phyloP scores from a whole-genome alignment of 2,888 invertebrate species.

The Anthoptus insignis region DNA sequence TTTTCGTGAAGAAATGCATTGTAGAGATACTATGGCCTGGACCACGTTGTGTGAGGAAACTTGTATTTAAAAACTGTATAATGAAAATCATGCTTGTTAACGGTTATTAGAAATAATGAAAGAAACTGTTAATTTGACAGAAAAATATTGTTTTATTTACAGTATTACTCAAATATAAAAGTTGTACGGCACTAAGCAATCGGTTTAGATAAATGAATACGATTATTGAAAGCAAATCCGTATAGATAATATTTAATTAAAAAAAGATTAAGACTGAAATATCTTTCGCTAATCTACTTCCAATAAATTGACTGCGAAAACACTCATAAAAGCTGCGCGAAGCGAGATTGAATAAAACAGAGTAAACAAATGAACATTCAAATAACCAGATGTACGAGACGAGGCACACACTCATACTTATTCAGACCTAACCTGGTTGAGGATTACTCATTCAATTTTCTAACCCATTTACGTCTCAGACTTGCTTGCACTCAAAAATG shows the following conservation, averaged over 20 bases:
- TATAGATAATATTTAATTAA: no score
- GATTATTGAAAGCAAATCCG: no score
- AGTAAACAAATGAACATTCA: conserved; percentile 48
- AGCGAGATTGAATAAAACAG: conserved; percentile 41
- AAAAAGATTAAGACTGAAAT: neutral
- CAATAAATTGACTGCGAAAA: conserved; percentile 39
- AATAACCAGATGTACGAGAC: conserved; percentile 59
- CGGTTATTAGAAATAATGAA: no score
- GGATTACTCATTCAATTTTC: conserved; percentile 84
- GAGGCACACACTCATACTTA: conserved; percentile 74
- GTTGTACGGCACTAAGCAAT: no score
- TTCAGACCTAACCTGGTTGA: conserved; percentile 74
- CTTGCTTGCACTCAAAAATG: conserved; percentile 70
- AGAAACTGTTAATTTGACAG: no score
- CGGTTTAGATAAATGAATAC: neutral
- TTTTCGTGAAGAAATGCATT: no score
- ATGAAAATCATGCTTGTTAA: no score
- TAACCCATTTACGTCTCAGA: conserved; percentile 86
- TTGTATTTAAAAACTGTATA: no score
- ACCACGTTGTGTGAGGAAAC: no score
- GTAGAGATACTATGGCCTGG: no score
- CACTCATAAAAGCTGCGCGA: conserved; percentile 30
- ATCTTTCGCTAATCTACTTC: conserved; percentile 24
- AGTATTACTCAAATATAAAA: no score
- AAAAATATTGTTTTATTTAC: no score